Evolutionary conservation across 2,113 vertebrate genomes (phyloP), one percentile per base, ranked within the genome.

Genomic region (Calidris pygmaea): DNA sequence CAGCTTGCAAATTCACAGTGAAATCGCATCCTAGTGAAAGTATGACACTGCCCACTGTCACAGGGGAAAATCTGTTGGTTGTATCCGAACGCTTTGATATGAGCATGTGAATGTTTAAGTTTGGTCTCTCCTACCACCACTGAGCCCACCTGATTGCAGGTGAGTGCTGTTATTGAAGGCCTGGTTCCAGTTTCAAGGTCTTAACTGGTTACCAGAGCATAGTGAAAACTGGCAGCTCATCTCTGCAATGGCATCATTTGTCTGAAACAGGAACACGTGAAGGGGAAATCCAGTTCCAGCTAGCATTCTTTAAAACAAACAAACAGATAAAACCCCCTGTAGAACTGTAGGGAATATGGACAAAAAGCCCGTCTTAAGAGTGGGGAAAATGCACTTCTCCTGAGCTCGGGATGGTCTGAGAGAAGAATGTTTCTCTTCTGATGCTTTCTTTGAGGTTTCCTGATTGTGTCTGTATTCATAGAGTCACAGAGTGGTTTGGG

Each of bases 1-100:
- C 50, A 79, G n/a, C 59, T 95, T 97, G 63, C 76, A 95, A 78
- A 95, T 97, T 96, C 95, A 67, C 50, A 39, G 67, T 68, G 59
- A 97, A 96, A 94, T 95, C 13, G 8, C 74, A 59, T 95, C 75
- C 35, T 59, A 56, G 48, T 76, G 63, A 47, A 82, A 81, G 14
- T 82, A 32, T 41, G 59, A 47, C 19, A n/a, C 21, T 27, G 27
- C 23, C 30, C 43, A 37, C 48, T 78, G 32, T 80, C 59, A 19
- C 0, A 20, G 10, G 26, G 65, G 39, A 62, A 6, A 90, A 29
- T 82, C 85, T 85, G 26, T 35, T 85, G 48, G 12, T 43, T 89
- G 34, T 48, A 4, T 48, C 47, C 5, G 2, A 82, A 74, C 58
- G 29, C 35, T 82, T 91, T 87, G 32, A 68, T 60, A 77, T 32